Base-by-base conservation (phyloP, 2,797 vertebrate species). In the Oceanodroma leucorhoa region DNA sequence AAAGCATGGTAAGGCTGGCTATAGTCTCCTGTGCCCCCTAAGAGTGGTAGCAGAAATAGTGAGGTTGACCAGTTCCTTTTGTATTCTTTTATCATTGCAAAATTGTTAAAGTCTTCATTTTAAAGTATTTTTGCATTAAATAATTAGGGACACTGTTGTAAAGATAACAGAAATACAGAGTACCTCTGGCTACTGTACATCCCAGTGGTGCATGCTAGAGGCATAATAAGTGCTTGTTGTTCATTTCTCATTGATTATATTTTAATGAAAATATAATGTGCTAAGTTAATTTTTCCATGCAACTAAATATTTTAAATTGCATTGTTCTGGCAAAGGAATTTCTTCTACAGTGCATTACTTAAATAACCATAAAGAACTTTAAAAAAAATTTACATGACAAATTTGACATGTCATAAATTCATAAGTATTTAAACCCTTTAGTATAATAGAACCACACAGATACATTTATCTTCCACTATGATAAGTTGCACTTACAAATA, bases 161-260 rank as follows among this genome's bases (percentile, higher is more conserved):
- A 92, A 89, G 48, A 36, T 32, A 90, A 69, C 61, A 94, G 55
- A 58, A 92, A 87, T 51, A 72, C 13, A 50, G 71, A 94, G 54
- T 65, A 88, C 11, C 21, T 88, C 91, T 96, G 84, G 69, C 91
- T 87, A 71, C 86, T 89, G n/a, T 45, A 50, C 48, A 51, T 90
- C 75, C 69, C 93, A 89, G 22, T 41, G 58, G 69, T 79, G 36
- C 62, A 51, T 58, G 55, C 51, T 61, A 61, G 60, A 94, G 76
- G 24, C 51, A 76, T 62, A 76, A 27, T 58, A 90, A 72, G 77
- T 79, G 87, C 83, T 86, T 67, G 53, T 80, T 79, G 40, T 67
- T 80, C 32, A 41, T 45, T 93, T 89, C 77, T 86, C 72, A 84
- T 80, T 86, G 55, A 50, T 86, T 83, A 57, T 61, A 73, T 80